Evolutionary conservation across 2,888 invertebrate genomes (phyloP), one percentile per base, ranked within the genome.

Genomic region (Drosophila testacea): DNA sequence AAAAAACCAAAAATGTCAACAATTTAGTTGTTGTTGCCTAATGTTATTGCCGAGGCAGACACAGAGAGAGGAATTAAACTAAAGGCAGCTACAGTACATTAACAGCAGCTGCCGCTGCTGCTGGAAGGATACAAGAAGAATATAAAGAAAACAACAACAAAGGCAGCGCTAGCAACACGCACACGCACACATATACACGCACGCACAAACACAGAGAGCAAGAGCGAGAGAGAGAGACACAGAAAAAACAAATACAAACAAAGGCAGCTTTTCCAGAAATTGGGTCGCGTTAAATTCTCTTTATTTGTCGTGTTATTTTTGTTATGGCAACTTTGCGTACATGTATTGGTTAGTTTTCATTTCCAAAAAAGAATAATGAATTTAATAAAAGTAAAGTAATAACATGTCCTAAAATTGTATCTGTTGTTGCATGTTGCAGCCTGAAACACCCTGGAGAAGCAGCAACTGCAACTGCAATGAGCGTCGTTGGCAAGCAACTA

Each of bases 401-500:
- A 32, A 6, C 32, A 32, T 32, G 9, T 6, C 0, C 9, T 7
- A 7, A 32, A 32, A 32, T 32, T 32, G 32, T 30, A 47, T 4
- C 6, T 46, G 6, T 36, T 11, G 13, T 28, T 16, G 22, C 22
- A 22, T 56, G 4, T 10, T 28, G 13, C 13, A 79, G 76, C 27
- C 50, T 69, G 54, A 80, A 63, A 42, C 69, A 32, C 42, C 47
- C 38, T 47, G n/a, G 10, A 56, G 39, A 39, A 44, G 13, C 56
- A 28, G 41, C 34, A 46, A 32, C 48, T 36, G 32, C 57, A 56
- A 44, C 46, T 54, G 54, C 59, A 68, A 90, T 90, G 90, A 91
- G 91, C 55, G 83, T 90, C 47, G 85, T 91, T 77, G 91, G 91
- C 44, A 90, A 90, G 64, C 91, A 91, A 81, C 48, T 88, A 32